Conservation (phyloP, 1,140 invertebrate genomes). For the Liolophura sinensis region DNA sequence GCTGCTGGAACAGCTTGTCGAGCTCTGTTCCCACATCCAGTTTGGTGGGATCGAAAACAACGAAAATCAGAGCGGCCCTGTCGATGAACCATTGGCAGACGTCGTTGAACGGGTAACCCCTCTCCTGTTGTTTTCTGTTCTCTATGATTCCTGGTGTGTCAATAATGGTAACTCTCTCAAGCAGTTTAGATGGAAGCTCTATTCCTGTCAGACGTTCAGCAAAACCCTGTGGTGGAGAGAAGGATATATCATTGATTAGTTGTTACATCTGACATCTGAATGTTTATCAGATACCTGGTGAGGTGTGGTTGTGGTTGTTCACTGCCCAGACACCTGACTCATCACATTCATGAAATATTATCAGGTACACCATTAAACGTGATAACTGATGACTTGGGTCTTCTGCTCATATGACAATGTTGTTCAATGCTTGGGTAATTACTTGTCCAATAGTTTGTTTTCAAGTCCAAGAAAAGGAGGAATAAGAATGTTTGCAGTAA, state of each 20-base stretch:
- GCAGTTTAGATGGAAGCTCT: slow-evolving; percentile 77
- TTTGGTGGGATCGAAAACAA: slow-evolving; percentile 94
- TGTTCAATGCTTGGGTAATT: background rate
- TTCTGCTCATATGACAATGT: slow-evolving; percentile 3
- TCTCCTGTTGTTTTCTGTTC: slow-evolving; percentile 88
- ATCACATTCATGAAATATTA: too few relatives aligned
- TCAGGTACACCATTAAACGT: too few relatives aligned
- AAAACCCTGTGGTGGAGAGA: slow-evolving; percentile 65
- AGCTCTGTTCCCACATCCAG: slow-evolving; percentile 93
- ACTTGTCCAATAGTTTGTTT: background rate
- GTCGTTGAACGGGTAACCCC: slow-evolving; percentile 92
- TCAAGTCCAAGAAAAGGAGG: background rate
- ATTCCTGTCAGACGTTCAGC: slow-evolving; percentile 84
- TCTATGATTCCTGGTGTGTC: slow-evolving; percentile 95
- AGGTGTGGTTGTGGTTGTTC: too few relatives aligned
- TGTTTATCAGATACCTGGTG: too few relatives aligned
- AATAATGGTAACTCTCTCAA: slow-evolving; percentile 91
- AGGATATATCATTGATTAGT: background rate
- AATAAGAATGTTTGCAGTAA: too few relatives aligned
- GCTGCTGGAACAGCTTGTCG: slow-evolving; percentile 83
- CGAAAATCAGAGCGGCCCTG: slow-evolving; percentile 90
- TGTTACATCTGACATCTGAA: too few relatives aligned
- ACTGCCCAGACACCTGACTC: too few relatives aligned
- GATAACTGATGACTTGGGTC: too few relatives aligned
- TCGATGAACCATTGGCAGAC: slow-evolving; percentile 97